Evolutionary conservation across 2,888 invertebrate species (phyloP).

Genomic region (Drosophila kanekoi): DNA sequence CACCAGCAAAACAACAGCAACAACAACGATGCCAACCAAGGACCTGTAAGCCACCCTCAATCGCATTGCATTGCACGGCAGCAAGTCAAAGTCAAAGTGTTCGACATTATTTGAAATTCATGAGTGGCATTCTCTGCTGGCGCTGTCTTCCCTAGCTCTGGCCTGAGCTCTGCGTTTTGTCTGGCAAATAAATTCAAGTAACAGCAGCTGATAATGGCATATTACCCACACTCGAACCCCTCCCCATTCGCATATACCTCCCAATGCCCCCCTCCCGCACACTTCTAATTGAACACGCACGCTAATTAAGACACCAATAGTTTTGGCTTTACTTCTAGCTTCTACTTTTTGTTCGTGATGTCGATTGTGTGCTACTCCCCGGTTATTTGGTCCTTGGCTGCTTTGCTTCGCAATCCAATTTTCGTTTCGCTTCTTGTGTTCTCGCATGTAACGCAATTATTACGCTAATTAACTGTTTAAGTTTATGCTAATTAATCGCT

Average conservation of each 20-base stretch:
- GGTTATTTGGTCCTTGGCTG: slow-evolving; percentile 11
- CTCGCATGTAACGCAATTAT: slow-evolving; percentile 70
- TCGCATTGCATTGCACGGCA: slow-evolving; percentile 68
- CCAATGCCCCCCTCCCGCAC: not conserved
- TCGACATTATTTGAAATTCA: slow-evolving; percentile 80
- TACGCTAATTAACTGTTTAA: slow-evolving; percentile 75
- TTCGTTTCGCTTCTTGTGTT: slow-evolving; percentile 34
- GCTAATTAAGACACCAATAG: slow-evolving; percentile 79
- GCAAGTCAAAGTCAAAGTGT: slow-evolving; percentile 79
- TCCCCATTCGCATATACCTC: slow-evolving; percentile 5
- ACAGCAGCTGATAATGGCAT: slow-evolving; percentile 75
- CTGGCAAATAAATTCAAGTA: slow-evolving; percentile 71
- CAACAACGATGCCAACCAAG: slow-evolving; percentile 29
- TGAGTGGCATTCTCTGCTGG: slow-evolving; percentile 66
- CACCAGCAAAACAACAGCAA: slow-evolving; percentile 32
- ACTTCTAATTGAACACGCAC: slow-evolving; percentile 75
- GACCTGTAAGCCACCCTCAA: slow-evolving; percentile 44
- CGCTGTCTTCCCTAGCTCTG: slow-evolving; percentile 10
- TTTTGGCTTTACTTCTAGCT: slow-evolving; percentile 64
- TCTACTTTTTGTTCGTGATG: slow-evolving; percentile 42
- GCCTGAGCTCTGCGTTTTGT: slow-evolving; percentile 28
- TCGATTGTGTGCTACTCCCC: slow-evolving; percentile 29
- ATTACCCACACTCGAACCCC: slow-evolving; percentile 42
- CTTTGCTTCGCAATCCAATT: slow-evolving; percentile 44
- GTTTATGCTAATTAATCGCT: slow-evolving; percentile 74